Conservation (phyloP, 2,797 vertebrate species). For the Macroramphosus scolopax region DNA sequence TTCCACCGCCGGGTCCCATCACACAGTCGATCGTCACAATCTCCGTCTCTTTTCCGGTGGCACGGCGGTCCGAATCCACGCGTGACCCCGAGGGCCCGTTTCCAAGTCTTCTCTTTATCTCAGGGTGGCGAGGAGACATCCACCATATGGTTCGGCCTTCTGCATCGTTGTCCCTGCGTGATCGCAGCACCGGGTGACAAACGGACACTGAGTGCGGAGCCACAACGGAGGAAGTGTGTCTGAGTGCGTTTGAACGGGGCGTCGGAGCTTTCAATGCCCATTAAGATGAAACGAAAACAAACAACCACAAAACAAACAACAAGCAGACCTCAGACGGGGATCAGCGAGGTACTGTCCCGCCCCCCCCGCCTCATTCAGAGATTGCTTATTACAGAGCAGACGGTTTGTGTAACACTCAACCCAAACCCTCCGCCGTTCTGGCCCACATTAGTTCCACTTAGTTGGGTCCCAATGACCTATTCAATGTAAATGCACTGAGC, state of each 20-base stretch:
- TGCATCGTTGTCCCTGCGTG: conserved; percentile 76
- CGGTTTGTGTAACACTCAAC: conserved; percentile 80
- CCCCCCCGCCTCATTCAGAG: conserved; percentile 71
- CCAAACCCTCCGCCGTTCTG: conserved; percentile 84
- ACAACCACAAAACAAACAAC: conserved; percentile 28
- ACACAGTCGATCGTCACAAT: too few species aligned
- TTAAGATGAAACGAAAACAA: conserved; percentile 23
- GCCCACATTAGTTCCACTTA: conserved; percentile 93
- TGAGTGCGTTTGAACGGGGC: too few species aligned
- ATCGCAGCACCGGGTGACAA: too few species aligned
- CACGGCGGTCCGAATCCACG: conserved; percentile 47
- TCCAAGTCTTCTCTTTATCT: conserved; percentile 51
- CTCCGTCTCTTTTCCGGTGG: too few species aligned
- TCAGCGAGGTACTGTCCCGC: conserved; percentile 53
- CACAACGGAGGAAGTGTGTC: too few species aligned
- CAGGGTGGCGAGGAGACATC: conserved; percentile 75
- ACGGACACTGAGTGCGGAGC: conserved; percentile 42
- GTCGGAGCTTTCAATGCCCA: too few species aligned
- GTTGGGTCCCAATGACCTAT: conserved; percentile 90
- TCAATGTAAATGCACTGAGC: conserved; percentile 81
- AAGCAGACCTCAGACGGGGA: too few species aligned
- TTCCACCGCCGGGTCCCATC: too few species aligned
- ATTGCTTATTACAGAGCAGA: conserved; percentile 78
- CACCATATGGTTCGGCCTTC: conserved; percentile 81
- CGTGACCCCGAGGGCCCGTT: conserved; percentile 56